Evolutionary conservation across 2,888 invertebrate genomes (phyloP).

Genomic region (Gonocerus acuteangulatus): DNA sequence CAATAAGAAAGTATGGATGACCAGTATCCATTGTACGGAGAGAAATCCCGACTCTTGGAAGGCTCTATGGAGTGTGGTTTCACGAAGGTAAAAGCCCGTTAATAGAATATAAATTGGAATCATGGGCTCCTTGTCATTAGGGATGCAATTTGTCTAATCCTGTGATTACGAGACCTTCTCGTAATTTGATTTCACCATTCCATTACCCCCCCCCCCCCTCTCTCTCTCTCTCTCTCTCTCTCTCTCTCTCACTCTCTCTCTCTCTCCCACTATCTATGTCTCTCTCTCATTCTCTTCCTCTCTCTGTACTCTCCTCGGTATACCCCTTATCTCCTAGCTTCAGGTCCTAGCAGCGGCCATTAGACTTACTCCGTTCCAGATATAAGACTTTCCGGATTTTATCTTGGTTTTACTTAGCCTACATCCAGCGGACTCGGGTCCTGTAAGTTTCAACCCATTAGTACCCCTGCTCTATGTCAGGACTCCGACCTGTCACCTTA

Average conservation of each 20-base stretch:
- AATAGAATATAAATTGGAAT: slow-evolving; percentile 26
- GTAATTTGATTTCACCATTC: slow-evolving; percentile 26
- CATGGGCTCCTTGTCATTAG: slow-evolving; percentile 26
- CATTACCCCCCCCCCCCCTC: slow-evolving; percentile 3
- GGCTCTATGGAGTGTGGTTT: slow-evolving; percentile 1
- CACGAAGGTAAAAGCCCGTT: slow-evolving; percentile 24
- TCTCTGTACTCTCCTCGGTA: neutral
- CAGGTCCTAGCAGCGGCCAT: too few relatives aligned
- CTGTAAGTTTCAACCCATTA: too few relatives aligned
- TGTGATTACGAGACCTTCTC: slow-evolving; percentile 3
- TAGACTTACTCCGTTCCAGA: too few relatives aligned
- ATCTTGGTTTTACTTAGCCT: too few relatives aligned
- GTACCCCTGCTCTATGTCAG: too few relatives aligned
- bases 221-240: slow-evolving; percentile 2
- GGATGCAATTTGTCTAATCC: slow-evolving; percentile 23
- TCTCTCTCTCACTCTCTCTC: slow-evolving; percentile 5
- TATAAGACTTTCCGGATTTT: too few relatives aligned
- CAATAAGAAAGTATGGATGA: neutral
- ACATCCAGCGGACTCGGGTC: too few relatives aligned
- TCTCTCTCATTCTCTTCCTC: slow-evolving; percentile 1
- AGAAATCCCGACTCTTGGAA: too few relatives aligned
- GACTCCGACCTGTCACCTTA: too few relatives aligned
- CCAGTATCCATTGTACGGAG: too few relatives aligned
- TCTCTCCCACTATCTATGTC: neutral
- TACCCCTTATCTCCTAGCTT: too few relatives aligned